Percentiles rank a stretch among this genome's conserved stretches.
These are phyloP conservation scores for Cyclina sinensis DNA, from an alignment of 1,140 invertebrate genomes.

Conservation along the genomic window DNA sequence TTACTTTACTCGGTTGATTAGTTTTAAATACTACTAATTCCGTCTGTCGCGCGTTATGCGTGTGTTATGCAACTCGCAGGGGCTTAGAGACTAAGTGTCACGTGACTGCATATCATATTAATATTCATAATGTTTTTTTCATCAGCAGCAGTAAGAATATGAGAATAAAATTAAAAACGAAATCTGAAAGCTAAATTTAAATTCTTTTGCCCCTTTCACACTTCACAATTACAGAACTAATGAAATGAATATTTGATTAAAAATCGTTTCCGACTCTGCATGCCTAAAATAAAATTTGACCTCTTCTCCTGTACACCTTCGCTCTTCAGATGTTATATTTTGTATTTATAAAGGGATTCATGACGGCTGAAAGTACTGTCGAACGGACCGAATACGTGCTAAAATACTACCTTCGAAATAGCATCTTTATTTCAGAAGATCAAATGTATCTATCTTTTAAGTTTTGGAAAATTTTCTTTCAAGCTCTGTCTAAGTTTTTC, in stretches of 20 bases:
- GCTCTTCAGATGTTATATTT: not conserved
- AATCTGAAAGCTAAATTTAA: not conserved
- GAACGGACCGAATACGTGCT: too few relatives aligned
- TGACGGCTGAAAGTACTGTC: too few relatives aligned
- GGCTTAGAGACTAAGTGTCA: not conserved
- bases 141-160: slow-evolving; percentile 21
- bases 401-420: too few relatives aligned
- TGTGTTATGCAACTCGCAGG: not conserved
- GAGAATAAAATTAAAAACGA: too few relatives aligned
- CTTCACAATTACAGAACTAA: not conserved
- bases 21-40: not conserved
- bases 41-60: not conserved
- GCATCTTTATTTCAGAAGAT: too few relatives aligned
- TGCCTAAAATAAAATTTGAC: not conserved
- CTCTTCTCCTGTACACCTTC: not conserved
- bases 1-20: not conserved
- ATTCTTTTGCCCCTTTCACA: not conserved
- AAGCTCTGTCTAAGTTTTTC: too few relatives aligned
- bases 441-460: too few relatives aligned
- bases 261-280: not conserved
- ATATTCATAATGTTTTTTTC: not conserved
- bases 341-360: too few relatives aligned
- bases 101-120: not conserved
- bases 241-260: slow-evolving; percentile 22
- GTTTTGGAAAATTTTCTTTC: too few relatives aligned